A percentile compares a stretch with the other conserved stretches of the same genome.
Evolutionary conservation across 2,888 invertebrate genomes (phyloP).

Genomic region (Drosophila melanosoma): DNA sequence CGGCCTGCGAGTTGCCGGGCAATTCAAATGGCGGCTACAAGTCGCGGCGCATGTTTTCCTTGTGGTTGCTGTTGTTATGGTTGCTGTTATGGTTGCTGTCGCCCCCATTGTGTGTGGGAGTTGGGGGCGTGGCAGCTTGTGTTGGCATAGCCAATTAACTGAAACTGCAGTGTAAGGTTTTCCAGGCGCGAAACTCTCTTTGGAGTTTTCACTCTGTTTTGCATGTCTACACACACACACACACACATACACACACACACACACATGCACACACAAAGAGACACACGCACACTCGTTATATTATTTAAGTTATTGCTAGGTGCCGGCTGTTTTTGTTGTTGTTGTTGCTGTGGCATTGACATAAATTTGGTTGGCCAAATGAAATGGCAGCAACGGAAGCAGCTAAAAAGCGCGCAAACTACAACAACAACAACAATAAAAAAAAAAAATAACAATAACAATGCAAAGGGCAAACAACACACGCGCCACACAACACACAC

Average conservation of each 20-base stretch:
- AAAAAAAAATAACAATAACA: constrained; percentile 16
- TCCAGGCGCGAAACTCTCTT: constrained; percentile 46
- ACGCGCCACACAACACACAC: constrained; percentile 45
- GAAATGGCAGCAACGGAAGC: constrained; percentile 63
- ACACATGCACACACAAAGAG: background rate
- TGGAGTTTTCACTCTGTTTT: constrained; percentile 47
- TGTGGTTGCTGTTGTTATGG: constrained; percentile 14
- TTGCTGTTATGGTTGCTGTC: constrained; percentile 28
- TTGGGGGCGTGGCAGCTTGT: constrained; percentile 33
- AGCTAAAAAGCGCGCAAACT: constrained; percentile 60
- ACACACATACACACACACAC: constrained; percentile 27
- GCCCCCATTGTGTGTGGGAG: constrained; percentile 13
- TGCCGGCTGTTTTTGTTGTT: constrained; percentile 47
- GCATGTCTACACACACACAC: constrained; percentile 49
- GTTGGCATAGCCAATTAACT: constrained; percentile 73
- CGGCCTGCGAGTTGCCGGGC: constrained; percentile 61
- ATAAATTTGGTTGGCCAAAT: constrained; percentile 66
- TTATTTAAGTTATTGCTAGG: constrained; percentile 37
- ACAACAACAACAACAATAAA: constrained; percentile 28
- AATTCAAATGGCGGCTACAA: constrained; percentile 76
- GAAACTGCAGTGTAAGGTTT: constrained; percentile 79
- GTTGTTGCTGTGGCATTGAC: constrained; percentile 75
- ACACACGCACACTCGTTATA: constrained; percentile 13
- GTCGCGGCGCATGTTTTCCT: constrained; percentile 66
- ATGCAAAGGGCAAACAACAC: constrained; percentile 57